These are phyloP conservation scores for Paraescarpia echinospica DNA, from an alignment of 1,140 invertebrate genomes.

Conservation along the genomic window DNA sequence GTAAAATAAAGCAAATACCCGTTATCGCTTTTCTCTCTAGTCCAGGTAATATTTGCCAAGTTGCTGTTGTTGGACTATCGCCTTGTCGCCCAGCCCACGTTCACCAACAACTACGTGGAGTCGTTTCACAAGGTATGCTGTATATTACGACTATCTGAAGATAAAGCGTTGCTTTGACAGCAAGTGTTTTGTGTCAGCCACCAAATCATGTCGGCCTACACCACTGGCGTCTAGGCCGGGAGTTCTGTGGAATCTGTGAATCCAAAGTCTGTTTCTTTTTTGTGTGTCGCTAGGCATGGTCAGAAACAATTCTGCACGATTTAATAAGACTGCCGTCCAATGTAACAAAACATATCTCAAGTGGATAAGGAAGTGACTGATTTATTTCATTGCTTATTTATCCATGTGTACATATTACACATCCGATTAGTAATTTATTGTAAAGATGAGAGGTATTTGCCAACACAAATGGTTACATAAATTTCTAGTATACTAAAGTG, in stretches of 20 bases:
- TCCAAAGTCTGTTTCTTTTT: not conserved
- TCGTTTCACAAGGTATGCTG: not conserved
- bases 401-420: too few relatives aligned
- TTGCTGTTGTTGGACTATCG: constrained; percentile 39
- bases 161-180: not conserved
- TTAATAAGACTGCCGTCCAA: not conserved
- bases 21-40: not conserved
- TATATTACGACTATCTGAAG: not conserved
- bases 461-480: too few relatives aligned
- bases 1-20: not conserved
- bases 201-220: not conserved
- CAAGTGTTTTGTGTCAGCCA: too few relatives aligned
- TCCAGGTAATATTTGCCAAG: constrained; percentile 12
- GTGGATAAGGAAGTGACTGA: not conserved
- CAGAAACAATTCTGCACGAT: not conserved
- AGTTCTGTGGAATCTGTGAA: not conserved
- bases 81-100: constrained; percentile 33
- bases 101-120: constrained; percentile 28
- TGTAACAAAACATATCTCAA: not conserved
- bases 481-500: too few relatives aligned
- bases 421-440: too few relatives aligned
- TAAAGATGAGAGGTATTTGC: too few relatives aligned
- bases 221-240: not conserved
- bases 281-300: not conserved
- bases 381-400: too few relatives aligned